Base-by-base conservation (phyloP, 1,140 invertebrate species). In the Bicyclus anynana region DNA sequence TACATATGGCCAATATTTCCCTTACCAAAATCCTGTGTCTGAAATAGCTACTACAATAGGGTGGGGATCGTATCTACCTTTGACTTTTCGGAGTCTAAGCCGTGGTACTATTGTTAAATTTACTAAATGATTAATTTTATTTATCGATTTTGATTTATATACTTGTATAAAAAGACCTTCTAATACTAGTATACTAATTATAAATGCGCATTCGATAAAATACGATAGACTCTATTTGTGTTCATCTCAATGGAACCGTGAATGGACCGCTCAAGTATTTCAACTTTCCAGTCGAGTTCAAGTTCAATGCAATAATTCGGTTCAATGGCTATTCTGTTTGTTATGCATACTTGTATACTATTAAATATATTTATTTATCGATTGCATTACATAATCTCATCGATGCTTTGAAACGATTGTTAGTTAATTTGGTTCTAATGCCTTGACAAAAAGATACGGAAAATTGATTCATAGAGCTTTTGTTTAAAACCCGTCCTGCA, bases 191-290 rank as follows among this genome's bases (percentile, higher is more conserved):
- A 33, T 33, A 10, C 13, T 16, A 14, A 16, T 16, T 2, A 38
- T 2, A 2, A 5, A 16, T 38, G 5, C 16, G 18, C 40, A 18
- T 44, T 44, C 0, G 4, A 44, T 44, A 16, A 20, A 44, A 18
- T 44, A 33, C 29, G 29, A 33, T 3, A 14, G 40, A 17, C 3
- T 44, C 20, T n/a, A 44, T 44, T 40, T 35, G 29, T 40, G 18
- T 18, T 20, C 40, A 20, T 44, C 40, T 44, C 50, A 40, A 52
- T 27, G 23, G 35, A 23, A 14, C 23, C 20, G 50, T 52, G 33
- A 52, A 40, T 40, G 17, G 40, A 52, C 33, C 7, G 20, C 37
- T 52, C 50, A 52, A 51, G 42, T 44, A 44, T 44, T 44, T 44
- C 42, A 20, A 47, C 44, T 26, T 26, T 26, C 23, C n/a, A 27